Conservation (phyloP, 2,113 vertebrate genomes). For the Heloderma charlesbogerti region DNA sequence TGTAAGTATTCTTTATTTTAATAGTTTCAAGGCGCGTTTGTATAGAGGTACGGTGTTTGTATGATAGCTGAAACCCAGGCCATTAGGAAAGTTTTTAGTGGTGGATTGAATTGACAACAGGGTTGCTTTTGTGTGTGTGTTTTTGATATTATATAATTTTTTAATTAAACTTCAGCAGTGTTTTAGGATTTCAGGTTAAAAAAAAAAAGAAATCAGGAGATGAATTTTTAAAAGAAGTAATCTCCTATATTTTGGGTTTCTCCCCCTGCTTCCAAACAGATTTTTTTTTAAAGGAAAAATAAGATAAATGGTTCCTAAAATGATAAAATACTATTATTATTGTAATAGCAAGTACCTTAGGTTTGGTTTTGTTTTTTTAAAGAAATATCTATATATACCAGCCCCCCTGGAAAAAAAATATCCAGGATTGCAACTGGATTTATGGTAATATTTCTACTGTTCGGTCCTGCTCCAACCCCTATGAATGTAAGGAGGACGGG, state of each 20-base stretch:
- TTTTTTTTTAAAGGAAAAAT: conserved; percentile 14
- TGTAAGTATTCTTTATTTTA: conserved; percentile 42
- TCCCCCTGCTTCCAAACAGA: not conserved
- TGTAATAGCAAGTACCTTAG: conserved; percentile 27
- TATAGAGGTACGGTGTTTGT: conserved; percentile 49
- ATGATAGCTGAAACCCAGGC: conserved; percentile 29
- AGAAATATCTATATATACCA: conserved; percentile 24
- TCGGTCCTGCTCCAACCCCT: not conserved
- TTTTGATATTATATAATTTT: conserved; percentile 35
- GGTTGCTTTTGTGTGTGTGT: conserved; percentile 27
- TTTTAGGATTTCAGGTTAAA: conserved; percentile 30
- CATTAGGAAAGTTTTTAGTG: conserved; percentile 15
- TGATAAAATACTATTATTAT: conserved; percentile 7
- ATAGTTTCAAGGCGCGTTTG: conserved; percentile 36
- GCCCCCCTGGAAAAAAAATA: not conserved
- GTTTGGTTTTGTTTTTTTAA: conserved; percentile 9
- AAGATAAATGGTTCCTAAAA: conserved; percentile 25
- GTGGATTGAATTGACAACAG: conserved; percentile 26
- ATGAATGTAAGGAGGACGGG: not conserved
- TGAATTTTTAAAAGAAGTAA: not conserved
- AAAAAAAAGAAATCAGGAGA: conserved; percentile 16
- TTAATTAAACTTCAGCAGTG: conserved; percentile 33
- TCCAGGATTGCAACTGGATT: not conserved
- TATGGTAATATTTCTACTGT: not conserved
- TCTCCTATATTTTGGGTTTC: conserved; percentile 25